A percentile compares a stretch with the other conserved stretches of the same genome.
Evolutionary conservation across 1,140 invertebrate species (phyloP).

Genomic region (Linepithema humile): DNA sequence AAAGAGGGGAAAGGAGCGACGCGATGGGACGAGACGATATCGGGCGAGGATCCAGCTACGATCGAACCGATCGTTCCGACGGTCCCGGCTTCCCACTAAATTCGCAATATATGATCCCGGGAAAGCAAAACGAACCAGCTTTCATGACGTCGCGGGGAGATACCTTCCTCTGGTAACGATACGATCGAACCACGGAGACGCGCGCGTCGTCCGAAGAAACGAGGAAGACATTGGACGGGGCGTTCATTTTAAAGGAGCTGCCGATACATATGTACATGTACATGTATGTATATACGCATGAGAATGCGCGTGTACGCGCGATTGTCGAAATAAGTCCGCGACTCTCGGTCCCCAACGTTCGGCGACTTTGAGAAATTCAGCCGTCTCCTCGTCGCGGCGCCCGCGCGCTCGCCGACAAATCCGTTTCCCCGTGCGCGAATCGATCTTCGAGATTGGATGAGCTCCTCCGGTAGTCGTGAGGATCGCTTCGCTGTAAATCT

Average conservation of each 20-base stretch:
- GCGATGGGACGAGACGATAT: slow-evolving; percentile 40
- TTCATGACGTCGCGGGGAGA: slow-evolving; percentile 68
- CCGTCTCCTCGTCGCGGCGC: background rate
- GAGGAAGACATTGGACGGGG: slow-evolving; percentile 32
- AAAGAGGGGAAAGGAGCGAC: slow-evolving; percentile 10
- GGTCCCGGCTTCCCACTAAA: slow-evolving; percentile 73
- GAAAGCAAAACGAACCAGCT: slow-evolving; percentile 74
- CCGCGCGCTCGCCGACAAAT: background rate
- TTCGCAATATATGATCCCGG: slow-evolving; percentile 75
- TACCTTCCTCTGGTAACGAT: slow-evolving; percentile 64
- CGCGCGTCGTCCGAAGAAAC: slow-evolving; percentile 43
- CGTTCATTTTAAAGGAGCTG: slow-evolving; percentile 58
- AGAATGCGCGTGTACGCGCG: background rate
- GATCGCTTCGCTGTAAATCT: slow-evolving; percentile 4
- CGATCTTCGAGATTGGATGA: slow-evolving; percentile 31
- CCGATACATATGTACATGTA: background rate
- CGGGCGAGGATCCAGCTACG: slow-evolving; percentile 70
- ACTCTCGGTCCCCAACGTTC: background rate
- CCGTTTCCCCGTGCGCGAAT: background rate
- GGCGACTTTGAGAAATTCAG: slow-evolving; percentile 29
- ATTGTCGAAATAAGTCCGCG: slow-evolving; percentile 45
- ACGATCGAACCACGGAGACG: slow-evolving; percentile 68
- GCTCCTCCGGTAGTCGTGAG: background rate
- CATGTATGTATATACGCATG: no score
- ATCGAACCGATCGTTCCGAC: slow-evolving; percentile 72